Percentiles rank a stretch among this genome's conserved stretches.
Evolutionary conservation across 2,888 invertebrate genomes (phyloP).

Genomic region (Pheosia tremula): DNA sequence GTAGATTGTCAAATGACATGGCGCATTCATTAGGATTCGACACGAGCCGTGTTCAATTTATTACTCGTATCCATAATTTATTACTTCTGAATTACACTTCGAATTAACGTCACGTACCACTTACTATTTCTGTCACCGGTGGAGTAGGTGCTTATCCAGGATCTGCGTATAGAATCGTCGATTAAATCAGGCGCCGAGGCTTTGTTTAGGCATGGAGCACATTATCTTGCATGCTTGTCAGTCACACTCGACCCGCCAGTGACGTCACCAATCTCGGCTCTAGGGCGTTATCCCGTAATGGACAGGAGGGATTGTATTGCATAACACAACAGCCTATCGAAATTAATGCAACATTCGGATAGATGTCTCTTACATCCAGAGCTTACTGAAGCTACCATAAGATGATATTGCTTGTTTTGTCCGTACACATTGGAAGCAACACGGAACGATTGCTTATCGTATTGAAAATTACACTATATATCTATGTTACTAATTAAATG

Average conservation of each 20-base stretch:
- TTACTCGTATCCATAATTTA: constrained; percentile 63
- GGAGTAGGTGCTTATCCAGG: constrained; percentile 52
- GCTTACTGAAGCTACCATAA: constrained; percentile 4
- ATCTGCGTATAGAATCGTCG: constrained; percentile 60
- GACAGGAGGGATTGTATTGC: constrained; percentile 43
- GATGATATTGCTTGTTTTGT: not conserved
- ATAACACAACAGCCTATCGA: constrained; percentile 37
- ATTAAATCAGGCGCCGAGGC: constrained; percentile 61
- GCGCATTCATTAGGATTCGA: constrained; percentile 50
- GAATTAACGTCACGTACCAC: constrained; percentile 58
- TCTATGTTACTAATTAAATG: no score
- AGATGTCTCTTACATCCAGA: constrained; percentile 31
- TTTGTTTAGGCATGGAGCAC: constrained; percentile 55
- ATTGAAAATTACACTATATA: no score
- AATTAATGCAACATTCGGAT: constrained; percentile 37
- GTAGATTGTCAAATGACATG: constrained; percentile 23
- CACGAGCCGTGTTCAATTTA: constrained; percentile 58
- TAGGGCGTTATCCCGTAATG: constrained; percentile 38
- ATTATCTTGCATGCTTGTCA: constrained; percentile 63
- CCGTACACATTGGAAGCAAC: not conserved
- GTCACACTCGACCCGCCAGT: constrained; percentile 61
- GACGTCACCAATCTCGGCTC: constrained; percentile 48
- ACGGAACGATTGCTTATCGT: no score
- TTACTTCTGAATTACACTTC: constrained; percentile 49
- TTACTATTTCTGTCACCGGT: constrained; percentile 54